Conservation (phyloP, 1,140 invertebrate species). For the Bombus difficillimus region DNA sequence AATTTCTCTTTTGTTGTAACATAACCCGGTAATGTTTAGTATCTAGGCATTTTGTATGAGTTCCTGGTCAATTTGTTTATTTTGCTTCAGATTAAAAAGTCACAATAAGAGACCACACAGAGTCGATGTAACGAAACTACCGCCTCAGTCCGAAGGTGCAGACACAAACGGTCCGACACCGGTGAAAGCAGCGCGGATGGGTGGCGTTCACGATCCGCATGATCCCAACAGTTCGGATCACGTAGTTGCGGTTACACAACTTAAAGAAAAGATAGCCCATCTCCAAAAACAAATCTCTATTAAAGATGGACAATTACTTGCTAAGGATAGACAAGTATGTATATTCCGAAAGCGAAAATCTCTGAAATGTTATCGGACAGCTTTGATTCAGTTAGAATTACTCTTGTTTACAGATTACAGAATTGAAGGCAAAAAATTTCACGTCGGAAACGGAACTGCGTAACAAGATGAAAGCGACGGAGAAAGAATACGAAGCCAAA, state of each 20-base stretch:
- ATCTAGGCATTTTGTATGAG: no score
- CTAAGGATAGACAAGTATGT: slow-evolving; percentile 95
- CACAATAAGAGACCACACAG: slow-evolving; percentile 89
- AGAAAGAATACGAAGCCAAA: slow-evolving; percentile 92
- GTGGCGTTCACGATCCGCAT: slow-evolving; percentile 77
- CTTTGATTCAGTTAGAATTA: neutral
- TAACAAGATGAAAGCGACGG: slow-evolving; percentile 91
- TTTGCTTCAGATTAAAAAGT: slow-evolving; percentile 83
- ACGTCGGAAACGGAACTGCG: slow-evolving; percentile 93
- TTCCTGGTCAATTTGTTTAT: neutral
- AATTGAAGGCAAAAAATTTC: slow-evolving; percentile 95
- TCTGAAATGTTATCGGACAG: neutral
- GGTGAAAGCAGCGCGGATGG: slow-evolving; percentile 82
- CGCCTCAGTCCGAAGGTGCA: slow-evolving; percentile 76
- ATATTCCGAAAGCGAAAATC: neutral
- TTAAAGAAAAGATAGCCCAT: slow-evolving; percentile 96
- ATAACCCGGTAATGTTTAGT: slow-evolving; percentile 21
- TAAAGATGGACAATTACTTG: slow-evolving; percentile 93
- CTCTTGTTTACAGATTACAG: slow-evolving; percentile 89
- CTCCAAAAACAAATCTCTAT: slow-evolving; percentile 93
- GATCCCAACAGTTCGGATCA: slow-evolving; percentile 96
- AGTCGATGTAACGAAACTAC: slow-evolving; percentile 88
- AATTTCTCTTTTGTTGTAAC: slow-evolving; percentile 28
- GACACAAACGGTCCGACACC: slow-evolving; percentile 80
- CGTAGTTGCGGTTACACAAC: slow-evolving; percentile 95